Evolutionary conservation across 2,888 invertebrate species (phyloP), one percentile per base, ranked within the genome.

Genomic region (Pristionchus fissidentatus): DNA sequence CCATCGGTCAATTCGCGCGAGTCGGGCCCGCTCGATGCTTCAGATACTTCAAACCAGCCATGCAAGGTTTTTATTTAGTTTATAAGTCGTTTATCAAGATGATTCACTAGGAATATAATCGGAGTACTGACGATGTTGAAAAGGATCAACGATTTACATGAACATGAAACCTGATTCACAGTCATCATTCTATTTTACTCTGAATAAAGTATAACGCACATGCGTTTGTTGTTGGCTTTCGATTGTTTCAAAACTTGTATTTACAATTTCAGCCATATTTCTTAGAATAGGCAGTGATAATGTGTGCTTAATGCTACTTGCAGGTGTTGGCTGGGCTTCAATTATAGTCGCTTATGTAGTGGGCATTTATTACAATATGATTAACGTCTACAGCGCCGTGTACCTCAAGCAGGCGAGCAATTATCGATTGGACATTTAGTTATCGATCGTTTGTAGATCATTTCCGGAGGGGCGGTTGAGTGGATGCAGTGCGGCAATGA

Each of bases 301-400:
- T 8, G n/a, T 62, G 38, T 38, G n/a, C n/a, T n/a, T n/a, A 38
- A 41, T 5, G n/a, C 3, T 55, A 3, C 5, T 46, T 94, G n/a
- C 93, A 97, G 97, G 97, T 92, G 96, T 96, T 89, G 97, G 97
- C 85, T 94, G 97, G 89, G 96, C 96, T 84, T 97, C 96, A 93
- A 97, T 97, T 87, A 95, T 97, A 93, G 96, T 97, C 93, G 97
- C 97, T 88, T 97, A 97, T 94, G 94, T 97, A 92, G 96, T 97
- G 95, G 96, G 96, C 88, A 97, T 97, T 81, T 97, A 97, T 93
- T 97, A 97, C 93, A 97, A 97, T 93, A 96, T 97, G 89, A 96
- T 97, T 93, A 97, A 97, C 93, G 96, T 96, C 85, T 97, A 97
- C 95, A 95, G 96, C 80, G 95, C 97, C 91, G 97, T 96, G 93